Percentiles rank a stretch among this genome's conserved stretches.
Evolutionary conservation across 2,113 vertebrate species (phyloP).

Genomic region (Oenanthe oenanthe): DNA sequence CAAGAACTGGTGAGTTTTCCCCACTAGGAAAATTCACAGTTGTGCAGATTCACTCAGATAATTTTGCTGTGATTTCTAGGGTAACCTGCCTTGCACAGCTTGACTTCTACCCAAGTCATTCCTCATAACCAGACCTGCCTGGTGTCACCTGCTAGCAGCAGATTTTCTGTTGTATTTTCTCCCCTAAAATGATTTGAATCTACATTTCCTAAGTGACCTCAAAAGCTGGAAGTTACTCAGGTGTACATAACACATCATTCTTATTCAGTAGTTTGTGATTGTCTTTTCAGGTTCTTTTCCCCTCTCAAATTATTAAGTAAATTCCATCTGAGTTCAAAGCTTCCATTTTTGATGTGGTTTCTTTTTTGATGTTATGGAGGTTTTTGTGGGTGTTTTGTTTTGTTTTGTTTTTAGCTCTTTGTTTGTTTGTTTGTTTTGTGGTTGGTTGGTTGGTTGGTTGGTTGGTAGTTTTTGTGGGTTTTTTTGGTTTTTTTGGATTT

Average conservation of each 20-base stretch:
- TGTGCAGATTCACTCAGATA: background rate
- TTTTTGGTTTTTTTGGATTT: too few relatives aligned
- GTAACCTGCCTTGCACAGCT: background rate
- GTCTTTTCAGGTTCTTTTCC: background rate
- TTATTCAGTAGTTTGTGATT: background rate
- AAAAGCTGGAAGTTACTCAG: background rate
- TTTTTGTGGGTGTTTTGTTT: too few relatives aligned
- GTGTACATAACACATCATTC: background rate
- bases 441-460: too few relatives aligned
- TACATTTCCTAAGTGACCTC: background rate
- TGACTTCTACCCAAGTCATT: background rate
- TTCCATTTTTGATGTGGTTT: background rate
- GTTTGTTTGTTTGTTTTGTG: too few relatives aligned
- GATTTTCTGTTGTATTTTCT: background rate
- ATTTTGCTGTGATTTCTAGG: background rate
- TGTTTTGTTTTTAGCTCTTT: too few relatives aligned
- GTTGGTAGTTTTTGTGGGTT: background rate
- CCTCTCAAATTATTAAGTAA: background rate
- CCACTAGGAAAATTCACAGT: background rate
- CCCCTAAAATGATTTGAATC: background rate
- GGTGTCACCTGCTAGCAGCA: background rate
- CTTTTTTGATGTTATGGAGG: background rate
- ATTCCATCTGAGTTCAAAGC: background rate
- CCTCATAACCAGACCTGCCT: background rate
- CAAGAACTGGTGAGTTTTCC: background rate